These are phyloP conservation scores for Meriones unguiculatus DNA, from an alignment of 2,113 vertebrate genomes.

Conservation along the genomic window DNA sequence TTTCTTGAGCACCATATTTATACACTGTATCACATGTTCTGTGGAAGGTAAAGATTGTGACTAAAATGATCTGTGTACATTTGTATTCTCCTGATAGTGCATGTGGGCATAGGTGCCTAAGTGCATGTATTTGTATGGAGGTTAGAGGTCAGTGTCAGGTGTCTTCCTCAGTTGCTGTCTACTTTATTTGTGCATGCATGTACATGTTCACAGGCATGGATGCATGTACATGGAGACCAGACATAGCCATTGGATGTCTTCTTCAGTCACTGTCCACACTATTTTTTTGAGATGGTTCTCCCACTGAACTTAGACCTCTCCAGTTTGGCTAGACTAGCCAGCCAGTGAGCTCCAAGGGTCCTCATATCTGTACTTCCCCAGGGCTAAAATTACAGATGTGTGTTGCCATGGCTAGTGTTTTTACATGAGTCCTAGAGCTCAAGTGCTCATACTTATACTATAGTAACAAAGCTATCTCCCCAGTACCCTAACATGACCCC, in stretches of 20 bases:
- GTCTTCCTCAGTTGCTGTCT: no score
- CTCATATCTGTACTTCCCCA: not conserved
- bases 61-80: not conserved
- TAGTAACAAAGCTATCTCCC: not conserved
- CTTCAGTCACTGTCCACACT: not conserved
- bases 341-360: no score
- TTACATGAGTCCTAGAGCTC: no score
- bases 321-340: not conserved
- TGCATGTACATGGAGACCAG: not conserved
- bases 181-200: not conserved
- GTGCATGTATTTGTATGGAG: no score
- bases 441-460: not conserved
- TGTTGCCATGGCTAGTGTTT: not conserved
- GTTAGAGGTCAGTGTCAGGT: no score
- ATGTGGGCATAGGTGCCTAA: no score
- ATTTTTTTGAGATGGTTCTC: not conserved
- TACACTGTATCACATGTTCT: not conserved
- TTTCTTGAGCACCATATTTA: conserved; percentile 3
- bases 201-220: not conserved
- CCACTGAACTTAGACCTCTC: not conserved
- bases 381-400: not conserved
- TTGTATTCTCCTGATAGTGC: no score
- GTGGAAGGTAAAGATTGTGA: not conserved
- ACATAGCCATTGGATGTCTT: not conserved
- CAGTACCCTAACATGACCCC: not conserved